Percentiles rank a stretch among this genome's conserved stretches.
These are phyloP conservation scores for Pseudococcus longispinus DNA, from an alignment of 2,888 invertebrate species.

Conservation along the genomic window DNA sequence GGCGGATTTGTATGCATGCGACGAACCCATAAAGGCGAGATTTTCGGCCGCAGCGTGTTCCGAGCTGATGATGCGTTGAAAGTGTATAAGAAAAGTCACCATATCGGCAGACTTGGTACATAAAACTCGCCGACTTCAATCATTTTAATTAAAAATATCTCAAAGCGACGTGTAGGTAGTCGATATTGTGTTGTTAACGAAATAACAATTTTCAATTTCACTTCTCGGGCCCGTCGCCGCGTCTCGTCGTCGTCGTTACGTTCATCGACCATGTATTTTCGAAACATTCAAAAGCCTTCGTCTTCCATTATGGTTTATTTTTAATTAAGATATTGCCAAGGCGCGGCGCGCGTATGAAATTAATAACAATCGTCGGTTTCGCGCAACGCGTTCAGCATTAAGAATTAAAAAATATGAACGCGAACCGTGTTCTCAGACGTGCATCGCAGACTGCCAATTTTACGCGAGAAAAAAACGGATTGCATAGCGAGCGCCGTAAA, in stretches of 20 bases:
- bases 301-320: not conserved
- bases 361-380: not conserved
- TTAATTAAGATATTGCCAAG: constrained; percentile 5
- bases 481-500: constrained; percentile 18
- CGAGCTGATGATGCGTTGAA: not conserved
- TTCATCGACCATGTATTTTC: not conserved
- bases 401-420: not conserved
- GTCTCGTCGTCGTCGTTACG: not conserved
- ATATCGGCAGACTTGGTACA: not conserved
- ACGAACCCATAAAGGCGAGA: not conserved
- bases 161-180: constrained; percentile 9
- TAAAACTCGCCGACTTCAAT: not conserved
- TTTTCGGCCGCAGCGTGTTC: not conserved
- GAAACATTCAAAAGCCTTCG: not conserved
- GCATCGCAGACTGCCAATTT: not conserved
- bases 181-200: not conserved
- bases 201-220: constrained; percentile 24
- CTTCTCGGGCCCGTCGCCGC: not conserved
- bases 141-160: constrained; percentile 18
- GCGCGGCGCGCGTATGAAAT: not conserved
- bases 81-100: not conserved
- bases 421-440: not conserved
- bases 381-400: not conserved
- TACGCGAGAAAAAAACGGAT: not conserved
- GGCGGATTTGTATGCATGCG: not conserved